Evolutionary conservation across 2,888 invertebrate genomes (phyloP), one percentile per base, ranked within the genome.

Genomic region (Dasysyrphus tricinctus): DNA sequence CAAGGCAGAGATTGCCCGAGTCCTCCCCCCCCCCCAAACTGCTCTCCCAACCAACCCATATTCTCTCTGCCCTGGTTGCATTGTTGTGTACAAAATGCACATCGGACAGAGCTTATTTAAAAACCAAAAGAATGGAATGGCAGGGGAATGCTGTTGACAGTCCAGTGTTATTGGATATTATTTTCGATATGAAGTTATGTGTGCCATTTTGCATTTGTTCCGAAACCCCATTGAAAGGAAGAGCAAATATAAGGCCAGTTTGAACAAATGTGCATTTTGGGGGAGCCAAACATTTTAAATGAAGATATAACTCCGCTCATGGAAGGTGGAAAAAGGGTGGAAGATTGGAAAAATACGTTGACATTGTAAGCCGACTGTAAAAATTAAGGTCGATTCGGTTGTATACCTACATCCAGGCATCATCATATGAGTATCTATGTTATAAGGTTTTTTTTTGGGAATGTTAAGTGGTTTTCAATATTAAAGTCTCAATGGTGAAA

Each of bases 121-220:
- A 34, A 47, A 16, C 59, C 9, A 42, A 75, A 51, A 63, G 74
- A 34, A 59, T 59, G 59, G 32, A 37, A 63, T 81, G 59, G 54
- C 54, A 32, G 29, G 59, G 44, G 57, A 83, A 74, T 59, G 42
- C 61, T 63, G 70, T 72, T 47, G 63, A 72, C 72, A 82, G 73
- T 56, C 67, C 67, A 63, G 82, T 73, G 67, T 73, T 76, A 80
- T 80, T 67, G 76, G 80, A 80, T 80, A 76, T 73, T 76, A 70
- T 74, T 67, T 80, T 76, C 65, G 73, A 84, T 84, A 76, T 80
- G 67, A 84, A 84, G 73, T 84, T 80, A 84, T 84, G 80, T 65
- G 57, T 75, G 76, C 67, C 54, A 69, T 47, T 76, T 84, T 84
- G 44, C 67, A 80, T 76, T 80, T 56, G 32, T 69, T 61, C 34